Conservation (phyloP, 2,797 vertebrate genomes). For the Pipistrellus kuhlii region DNA sequence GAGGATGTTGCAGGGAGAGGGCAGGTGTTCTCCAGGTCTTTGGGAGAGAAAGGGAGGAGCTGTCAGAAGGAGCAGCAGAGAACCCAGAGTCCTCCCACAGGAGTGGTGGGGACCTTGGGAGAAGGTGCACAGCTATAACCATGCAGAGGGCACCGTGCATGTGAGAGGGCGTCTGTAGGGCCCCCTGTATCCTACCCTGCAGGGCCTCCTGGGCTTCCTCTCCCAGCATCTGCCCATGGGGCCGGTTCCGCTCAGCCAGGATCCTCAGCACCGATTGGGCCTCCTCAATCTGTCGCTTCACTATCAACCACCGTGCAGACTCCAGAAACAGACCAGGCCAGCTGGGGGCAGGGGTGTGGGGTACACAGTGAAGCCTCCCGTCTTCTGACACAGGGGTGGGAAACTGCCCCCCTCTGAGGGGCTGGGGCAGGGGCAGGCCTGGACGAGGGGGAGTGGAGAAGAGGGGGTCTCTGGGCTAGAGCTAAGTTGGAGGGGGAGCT, state of each 20-base stretch:
- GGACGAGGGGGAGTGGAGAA: not conserved
- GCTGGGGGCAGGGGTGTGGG: slow-evolving; percentile 78
- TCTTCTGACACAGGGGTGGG: not conserved
- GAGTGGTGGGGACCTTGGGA: not conserved
- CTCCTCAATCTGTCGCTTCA: slow-evolving; percentile 88
- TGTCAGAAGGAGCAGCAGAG: slow-evolving; percentile 25
- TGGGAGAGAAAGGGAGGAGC: not conserved
- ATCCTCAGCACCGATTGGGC: slow-evolving; percentile 82
- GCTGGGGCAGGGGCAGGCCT: not conserved
- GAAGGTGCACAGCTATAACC: not conserved
- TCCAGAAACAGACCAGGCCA: slow-evolving; percentile 93
- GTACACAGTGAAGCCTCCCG: not conserved
- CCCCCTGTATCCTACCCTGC: slow-evolving; percentile 71
- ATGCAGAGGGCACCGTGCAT: not conserved
- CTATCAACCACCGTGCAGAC: slow-evolving; percentile 93
- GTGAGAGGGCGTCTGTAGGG: not conserved
- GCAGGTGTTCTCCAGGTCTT: slow-evolving; percentile 90
- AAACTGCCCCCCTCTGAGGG: not conserved
- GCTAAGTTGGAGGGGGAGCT: not conserved
- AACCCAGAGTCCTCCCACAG: not conserved
- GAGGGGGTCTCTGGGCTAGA: slow-evolving; percentile 29
- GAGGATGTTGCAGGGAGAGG: slow-evolving; percentile 83
- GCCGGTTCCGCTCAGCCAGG: slow-evolving; percentile 80
- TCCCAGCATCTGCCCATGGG: slow-evolving; percentile 80
- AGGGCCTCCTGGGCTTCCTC: slow-evolving; percentile 82